Base-by-base conservation (phyloP, 2,797 vertebrate species). In the Alca torda region DNA sequence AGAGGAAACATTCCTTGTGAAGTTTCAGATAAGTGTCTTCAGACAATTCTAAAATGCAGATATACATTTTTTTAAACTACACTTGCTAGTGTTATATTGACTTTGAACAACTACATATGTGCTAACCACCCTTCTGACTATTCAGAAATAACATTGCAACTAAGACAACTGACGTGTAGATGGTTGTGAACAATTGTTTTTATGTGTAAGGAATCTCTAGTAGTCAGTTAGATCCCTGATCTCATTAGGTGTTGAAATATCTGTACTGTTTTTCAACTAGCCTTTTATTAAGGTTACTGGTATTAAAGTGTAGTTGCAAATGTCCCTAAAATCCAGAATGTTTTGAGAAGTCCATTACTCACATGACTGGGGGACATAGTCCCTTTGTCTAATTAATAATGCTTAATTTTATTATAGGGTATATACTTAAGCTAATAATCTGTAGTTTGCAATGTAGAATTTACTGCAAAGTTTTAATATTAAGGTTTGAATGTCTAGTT, bases 401-500 rank as follows among this genome's bases (percentile, higher is more conserved):
- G 24, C 46, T 23, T 84, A 28, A n/a, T 74, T 72, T 80, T 84
- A 39, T 80, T 68, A 43, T 43, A 67, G 43, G 41, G 13, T 70
- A 4, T 82, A 69, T 78, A 65, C 9, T 67, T 95, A 69, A 94
- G 11, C 0, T 51, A 46, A 72, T 65, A 69, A 50, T 84, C 19
- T 74, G 16, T 91, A 61, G 68, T 76, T 90, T 73, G 23, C 39
- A 70, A 90, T 87, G 51, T 95, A 92, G 79, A 86, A 48, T 39
- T 87, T 78, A 39, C 16, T 89, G 59, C 64, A 57, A 23, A 84
- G 33, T 74, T 85, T 83, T 97, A 90, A 73, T 96, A 28, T 75
- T 87, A 92, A 95, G 89, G 94, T 93, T 89, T 97, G 92, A 97
- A 95, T 97, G 95, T 95, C 90, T 96, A 97, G 91, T 95, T 94